Conservation (phyloP, 2,888 invertebrate species). For the Patella depressa region DNA sequence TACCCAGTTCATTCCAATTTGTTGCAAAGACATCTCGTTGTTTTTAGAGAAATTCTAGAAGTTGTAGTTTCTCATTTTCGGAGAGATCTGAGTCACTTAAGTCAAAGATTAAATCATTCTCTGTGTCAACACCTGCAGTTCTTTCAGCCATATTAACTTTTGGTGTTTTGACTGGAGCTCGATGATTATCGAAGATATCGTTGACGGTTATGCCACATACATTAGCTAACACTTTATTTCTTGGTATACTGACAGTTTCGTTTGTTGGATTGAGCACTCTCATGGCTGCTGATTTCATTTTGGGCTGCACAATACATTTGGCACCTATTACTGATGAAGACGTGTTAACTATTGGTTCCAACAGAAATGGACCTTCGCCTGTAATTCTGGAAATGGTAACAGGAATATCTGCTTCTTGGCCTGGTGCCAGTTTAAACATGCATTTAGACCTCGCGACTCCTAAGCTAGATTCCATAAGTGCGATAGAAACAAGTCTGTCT, state of each 20-base stretch:
- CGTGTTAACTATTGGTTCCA: background rate
- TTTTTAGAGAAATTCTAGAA: background rate
- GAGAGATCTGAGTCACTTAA: conserved; percentile 16
- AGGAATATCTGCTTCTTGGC: no score
- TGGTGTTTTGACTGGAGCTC: background rate
- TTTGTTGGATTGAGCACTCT: conserved; percentile 31
- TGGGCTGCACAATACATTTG: background rate
- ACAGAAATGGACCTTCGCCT: no score
- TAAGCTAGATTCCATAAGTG: no score
- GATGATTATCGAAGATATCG: background rate
- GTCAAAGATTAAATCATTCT: conserved; percentile 20
- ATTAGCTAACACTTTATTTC: conserved; percentile 29
- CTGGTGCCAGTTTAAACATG: no score
- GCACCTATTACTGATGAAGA: background rate
- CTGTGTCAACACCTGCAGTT: background rate
- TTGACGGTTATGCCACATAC: conserved; percentile 14
- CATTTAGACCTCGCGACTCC: no score
- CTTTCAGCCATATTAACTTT: background rate
- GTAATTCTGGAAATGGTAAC: no score
- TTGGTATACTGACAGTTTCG: conserved; percentile 22
- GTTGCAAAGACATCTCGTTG: conserved; percentile 25
- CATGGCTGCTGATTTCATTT: background rate
- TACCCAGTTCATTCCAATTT: conserved; percentile 31
- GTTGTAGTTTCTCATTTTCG: conserved; percentile 7
- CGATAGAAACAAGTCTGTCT: no score